These are phyloP conservation scores for Lamprologus lemairii DNA, from an alignment of 2,113 vertebrate species.

Conservation along the genomic window DNA sequence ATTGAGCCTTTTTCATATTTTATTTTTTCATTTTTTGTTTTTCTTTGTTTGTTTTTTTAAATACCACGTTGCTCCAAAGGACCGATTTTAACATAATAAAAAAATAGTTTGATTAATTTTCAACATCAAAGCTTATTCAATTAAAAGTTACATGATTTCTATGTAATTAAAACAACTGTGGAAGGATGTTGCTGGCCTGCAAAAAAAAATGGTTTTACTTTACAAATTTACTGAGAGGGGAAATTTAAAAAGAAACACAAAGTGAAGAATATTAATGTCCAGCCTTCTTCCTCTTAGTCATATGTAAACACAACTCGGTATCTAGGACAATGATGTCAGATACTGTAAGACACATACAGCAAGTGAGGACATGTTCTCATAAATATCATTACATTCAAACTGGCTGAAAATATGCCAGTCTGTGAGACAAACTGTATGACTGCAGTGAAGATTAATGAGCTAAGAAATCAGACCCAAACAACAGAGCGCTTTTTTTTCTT, in stretches of 20 bases:
- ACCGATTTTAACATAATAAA: neutral
- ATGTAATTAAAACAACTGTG: neutral
- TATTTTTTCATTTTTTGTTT: fast-evolving
- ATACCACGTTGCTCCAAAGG: neutral
- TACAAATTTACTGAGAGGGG: neutral
- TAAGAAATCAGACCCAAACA: slow-evolving; percentile 60
- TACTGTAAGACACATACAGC: slow-evolving; percentile 40
- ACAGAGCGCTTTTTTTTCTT: neutral
- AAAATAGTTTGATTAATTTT: neutral
- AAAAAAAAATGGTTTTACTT: neutral
- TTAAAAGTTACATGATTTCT: neutral
- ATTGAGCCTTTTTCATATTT: neutral
- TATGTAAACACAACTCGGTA: slow-evolving; percentile 33
- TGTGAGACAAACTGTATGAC: slow-evolving; percentile 14
- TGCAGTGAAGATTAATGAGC: slow-evolving; percentile 62
- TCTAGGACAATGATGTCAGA: slow-evolving; percentile 50
- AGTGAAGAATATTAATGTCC: neutral
- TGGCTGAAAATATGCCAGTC: slow-evolving; percentile 50
- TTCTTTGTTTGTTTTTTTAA: neutral
- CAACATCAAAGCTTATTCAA: fast-evolving
- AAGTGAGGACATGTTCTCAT: slow-evolving; percentile 54
- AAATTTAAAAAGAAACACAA: neutral
- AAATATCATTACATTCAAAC: slow-evolving; percentile 63
- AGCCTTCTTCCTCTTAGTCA: slow-evolving; percentile 18
- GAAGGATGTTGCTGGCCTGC: neutral